Evolutionary conservation across 1,140 invertebrate genomes (phyloP).

Genomic region (Bombyx mandarina): DNA sequence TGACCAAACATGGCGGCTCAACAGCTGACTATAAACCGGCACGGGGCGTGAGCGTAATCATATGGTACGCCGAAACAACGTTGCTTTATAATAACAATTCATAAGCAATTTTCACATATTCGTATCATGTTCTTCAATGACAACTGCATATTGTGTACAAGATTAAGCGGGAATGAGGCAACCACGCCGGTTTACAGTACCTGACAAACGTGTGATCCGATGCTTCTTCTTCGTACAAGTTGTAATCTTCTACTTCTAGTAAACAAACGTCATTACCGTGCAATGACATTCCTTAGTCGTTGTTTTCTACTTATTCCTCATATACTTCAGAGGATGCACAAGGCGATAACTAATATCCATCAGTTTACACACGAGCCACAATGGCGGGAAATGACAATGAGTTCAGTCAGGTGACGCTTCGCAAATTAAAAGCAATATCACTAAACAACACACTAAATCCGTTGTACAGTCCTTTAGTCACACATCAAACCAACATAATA

Average conservation of each 20-base stretch:
- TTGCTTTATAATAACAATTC: no score
- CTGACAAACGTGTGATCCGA: constrained; percentile 67
- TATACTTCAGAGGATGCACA: constrained; percentile 28
- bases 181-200: constrained; percentile 65
- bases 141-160: no score
- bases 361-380: constrained; percentile 55
- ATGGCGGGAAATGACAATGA: constrained; percentile 73
- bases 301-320: constrained; percentile 42
- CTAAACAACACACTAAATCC: constrained; percentile 8
- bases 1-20: constrained; percentile 70
- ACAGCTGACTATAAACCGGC: constrained; percentile 71
- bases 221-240: constrained; percentile 68
- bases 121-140: no score
- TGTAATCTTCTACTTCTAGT: constrained; percentile 68
- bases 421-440: constrained; percentile 26
- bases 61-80: constrained; percentile 25
- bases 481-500: no score
- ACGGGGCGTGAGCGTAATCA: constrained; percentile 53
- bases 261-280: constrained; percentile 68
- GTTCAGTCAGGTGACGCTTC: constrained; percentile 69
- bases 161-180: constrained; percentile 8
- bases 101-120: no score
- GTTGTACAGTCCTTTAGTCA: not conserved
- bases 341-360: constrained; percentile 33
- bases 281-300: constrained; percentile 66